A percentile compares a stretch with the other conserved stretches of the same genome.
phyloP scores from a whole-genome alignment of 2,113 vertebrate species.

The Mustela lutreola region DNA sequence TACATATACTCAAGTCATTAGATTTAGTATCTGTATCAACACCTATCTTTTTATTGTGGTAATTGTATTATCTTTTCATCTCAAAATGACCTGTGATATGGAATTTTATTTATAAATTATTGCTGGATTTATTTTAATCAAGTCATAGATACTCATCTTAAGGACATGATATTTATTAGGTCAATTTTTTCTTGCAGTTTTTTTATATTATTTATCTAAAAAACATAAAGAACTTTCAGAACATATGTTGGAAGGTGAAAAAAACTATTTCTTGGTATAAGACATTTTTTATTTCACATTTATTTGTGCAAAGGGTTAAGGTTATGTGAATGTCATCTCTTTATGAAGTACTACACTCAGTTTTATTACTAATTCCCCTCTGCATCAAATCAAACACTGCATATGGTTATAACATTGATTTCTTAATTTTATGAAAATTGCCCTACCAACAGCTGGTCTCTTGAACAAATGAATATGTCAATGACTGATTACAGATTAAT shows the following conservation, averaged over 20 bases:
- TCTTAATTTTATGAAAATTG: conserved; percentile 87
- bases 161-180: not conserved
- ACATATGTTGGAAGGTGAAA: not conserved
- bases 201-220: not conserved
- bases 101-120: not conserved
- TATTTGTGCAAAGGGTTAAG: conserved; percentile 71
- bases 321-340: conserved; percentile 81
- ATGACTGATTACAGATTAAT: conserved; percentile 81
- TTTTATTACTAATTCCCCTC: conserved; percentile 83
- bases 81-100: not conserved
- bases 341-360: conserved; percentile 75
- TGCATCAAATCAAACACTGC: conserved; percentile 82
- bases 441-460: conserved; percentile 81
- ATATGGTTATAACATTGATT: conserved; percentile 85
- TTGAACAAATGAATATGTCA: conserved; percentile 83
- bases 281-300: conserved; percentile 60
- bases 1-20: not conserved
- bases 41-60: not conserved
- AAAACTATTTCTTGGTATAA: conserved; percentile 60
- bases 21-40: not conserved
- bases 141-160: not conserved
- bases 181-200: conserved; percentile 22
- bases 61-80: not conserved
- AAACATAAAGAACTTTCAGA: conserved; percentile 38
- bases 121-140: not conserved